A percentile compares a stretch with the other conserved stretches of the same genome.
Conservation (phyloP, 2,113 vertebrate genomes). For the Plecotus auritus region DNA sequence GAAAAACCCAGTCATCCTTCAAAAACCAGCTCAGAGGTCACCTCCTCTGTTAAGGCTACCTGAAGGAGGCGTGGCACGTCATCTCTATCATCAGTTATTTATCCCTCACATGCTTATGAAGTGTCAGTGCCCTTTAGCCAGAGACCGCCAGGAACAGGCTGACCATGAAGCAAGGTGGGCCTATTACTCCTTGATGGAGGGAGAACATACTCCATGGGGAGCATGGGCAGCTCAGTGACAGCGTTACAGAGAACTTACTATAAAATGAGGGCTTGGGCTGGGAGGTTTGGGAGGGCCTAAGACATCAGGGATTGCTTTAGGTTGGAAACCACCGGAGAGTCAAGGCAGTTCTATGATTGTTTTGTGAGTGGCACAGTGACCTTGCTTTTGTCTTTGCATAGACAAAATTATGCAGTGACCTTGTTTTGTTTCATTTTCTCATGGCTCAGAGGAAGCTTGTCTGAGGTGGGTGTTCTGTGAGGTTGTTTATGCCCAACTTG, state of each 20-base stretch:
- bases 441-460: background rate
- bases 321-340: background rate
- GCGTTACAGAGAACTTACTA: background rate
- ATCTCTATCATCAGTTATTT: background rate
- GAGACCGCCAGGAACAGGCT: background rate
- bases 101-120: background rate
- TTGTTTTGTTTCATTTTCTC: background rate
- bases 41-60: background rate
- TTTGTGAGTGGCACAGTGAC: background rate
- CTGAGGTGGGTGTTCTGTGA: background rate
- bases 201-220: background rate
- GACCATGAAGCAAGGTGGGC: background rate
- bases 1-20: background rate
- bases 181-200: background rate
- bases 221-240: background rate
- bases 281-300: background rate
- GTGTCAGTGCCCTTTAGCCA: background rate
- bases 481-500: background rate
- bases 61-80: background rate
- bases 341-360: background rate
- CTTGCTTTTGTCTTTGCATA: background rate
- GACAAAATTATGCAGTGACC: background rate
- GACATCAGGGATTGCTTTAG: background rate
- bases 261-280: background rate
- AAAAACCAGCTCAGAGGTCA: background rate